A percentile compares a stretch with the other conserved stretches of the same genome.
phyloP scores from a whole-genome alignment of 2,888 invertebrate genomes.

The Hypolimnas misippus region DNA sequence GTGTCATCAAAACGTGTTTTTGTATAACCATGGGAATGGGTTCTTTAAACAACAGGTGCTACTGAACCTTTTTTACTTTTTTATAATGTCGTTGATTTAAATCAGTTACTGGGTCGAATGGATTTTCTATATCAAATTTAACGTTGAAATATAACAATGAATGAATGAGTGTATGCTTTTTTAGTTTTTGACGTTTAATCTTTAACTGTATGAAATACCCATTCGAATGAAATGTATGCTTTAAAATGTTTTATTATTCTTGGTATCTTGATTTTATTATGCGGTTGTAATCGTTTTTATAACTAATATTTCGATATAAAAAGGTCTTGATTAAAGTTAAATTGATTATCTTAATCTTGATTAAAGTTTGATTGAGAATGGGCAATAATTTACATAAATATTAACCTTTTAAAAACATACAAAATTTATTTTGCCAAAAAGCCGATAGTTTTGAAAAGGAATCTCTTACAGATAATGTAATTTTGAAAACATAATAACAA shows the following conservation, averaged over 20 bases:
- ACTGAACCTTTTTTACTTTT: constrained; percentile 36
- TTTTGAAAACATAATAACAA: too few species aligned
- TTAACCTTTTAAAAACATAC: too few species aligned
- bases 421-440: too few species aligned
- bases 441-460: too few species aligned
- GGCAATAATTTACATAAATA: too few species aligned
- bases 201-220: not conserved
- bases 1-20: constrained; percentile 65
- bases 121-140: constrained; percentile 27
- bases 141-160: constrained; percentile 6
- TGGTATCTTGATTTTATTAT: too few species aligned
- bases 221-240: not conserved
- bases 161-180: constrained; percentile 1
- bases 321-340: too few species aligned
- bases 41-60: constrained; percentile 73
- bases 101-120: constrained; percentile 32
- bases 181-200: constrained; percentile 1
- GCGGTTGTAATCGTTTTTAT: too few species aligned
- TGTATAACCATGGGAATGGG: constrained; percentile 64
- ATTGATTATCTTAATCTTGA: too few species aligned
- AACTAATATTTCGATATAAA: too few species aligned
- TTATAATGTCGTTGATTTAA: constrained; percentile 17
- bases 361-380: too few species aligned
- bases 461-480: too few species aligned
- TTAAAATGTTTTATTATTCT: not conserved